These are phyloP conservation scores for Halcyon smyrnensis DNA, from an alignment of 2,797 vertebrate genomes.

Conservation along the genomic window DNA sequence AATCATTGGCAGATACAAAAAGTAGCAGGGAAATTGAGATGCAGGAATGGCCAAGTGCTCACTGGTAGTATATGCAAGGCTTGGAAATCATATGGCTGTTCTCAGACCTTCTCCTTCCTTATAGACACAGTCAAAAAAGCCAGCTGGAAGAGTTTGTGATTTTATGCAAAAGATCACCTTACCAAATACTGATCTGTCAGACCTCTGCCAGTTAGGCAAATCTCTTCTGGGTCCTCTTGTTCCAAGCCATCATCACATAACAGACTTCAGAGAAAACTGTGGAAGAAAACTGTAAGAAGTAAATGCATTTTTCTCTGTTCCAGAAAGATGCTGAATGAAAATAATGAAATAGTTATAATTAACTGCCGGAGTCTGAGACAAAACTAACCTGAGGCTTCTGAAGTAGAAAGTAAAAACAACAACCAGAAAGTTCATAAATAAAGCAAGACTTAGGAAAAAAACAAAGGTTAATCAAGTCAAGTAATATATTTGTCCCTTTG, in stretches of 20 bases:
- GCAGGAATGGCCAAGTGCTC: not conserved
- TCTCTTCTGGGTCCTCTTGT: not conserved
- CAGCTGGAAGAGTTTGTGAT: constrained; percentile 11
- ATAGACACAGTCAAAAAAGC: not conserved
- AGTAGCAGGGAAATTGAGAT: not conserved
- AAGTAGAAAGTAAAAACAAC: not conserved
- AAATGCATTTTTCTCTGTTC: not conserved
- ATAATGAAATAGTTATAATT: not conserved
- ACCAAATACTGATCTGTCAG: constrained; percentile 33
- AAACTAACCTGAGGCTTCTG: not conserved
- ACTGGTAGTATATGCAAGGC: rapidly evolving
- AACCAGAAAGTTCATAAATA: not conserved
- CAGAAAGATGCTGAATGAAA: not conserved
- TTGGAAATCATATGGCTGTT: not conserved
- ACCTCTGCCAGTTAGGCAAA: not conserved
- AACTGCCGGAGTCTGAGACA: not conserved
- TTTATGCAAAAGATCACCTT: constrained; percentile 7
- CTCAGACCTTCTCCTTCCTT: not conserved
- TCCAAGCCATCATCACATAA: not conserved
- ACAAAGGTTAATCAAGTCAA: not conserved
- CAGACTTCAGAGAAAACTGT: not conserved
- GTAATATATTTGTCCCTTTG: not conserved
- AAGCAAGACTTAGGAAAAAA: not conserved
- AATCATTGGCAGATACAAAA: not conserved
- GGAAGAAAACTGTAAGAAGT: not conserved